Evolutionary conservation across 1,140 invertebrate species (phyloP), one percentile per base, ranked within the genome.

Genomic region (Scaptomyza graminum): DNA sequence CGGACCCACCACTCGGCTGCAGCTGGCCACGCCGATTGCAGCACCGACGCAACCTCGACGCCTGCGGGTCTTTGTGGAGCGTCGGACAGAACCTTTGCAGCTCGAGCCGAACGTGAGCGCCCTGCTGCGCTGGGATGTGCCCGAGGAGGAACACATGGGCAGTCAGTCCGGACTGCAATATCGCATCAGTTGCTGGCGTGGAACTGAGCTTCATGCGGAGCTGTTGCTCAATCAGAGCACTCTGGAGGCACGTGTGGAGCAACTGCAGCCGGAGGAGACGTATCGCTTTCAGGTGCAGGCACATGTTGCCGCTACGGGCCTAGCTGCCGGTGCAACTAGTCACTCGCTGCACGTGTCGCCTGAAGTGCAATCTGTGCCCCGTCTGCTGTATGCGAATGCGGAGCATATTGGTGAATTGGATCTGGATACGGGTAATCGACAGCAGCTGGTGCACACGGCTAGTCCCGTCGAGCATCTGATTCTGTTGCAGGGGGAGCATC

Each of bases 61-160:
- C 43, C 94, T 96, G 0, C 92, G 97, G 60, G 93, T 94, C 6
- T 97, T 95, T 83, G 93, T 96, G 0, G 94, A 92, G 16, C 93
- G 93, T 13, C 63, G 83, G 0, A 77, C 90, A 4, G 65, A 73
- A n/a, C 76, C 90, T 1, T 54, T 92, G 15, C 68, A 75, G 9
- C 18, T 37, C 43, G 41, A 39, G 37, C 13, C 59, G 8, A 83
- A 87, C 5, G 70, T 92, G 47, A 90, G 72, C 3, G 93, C 94
- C 0, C 93, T 93, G 56, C 94, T 96, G 65, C 94, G 97, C 25
- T 99, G 97, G 97, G 94, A 95, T 82, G 87, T 93, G 0, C 97
- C 92, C 92, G 71, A 95, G 94, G 0, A 97, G 97, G 92, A 96
- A 1, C 16, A 51, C 56, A 22, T 55, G 49, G 28, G 54, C 9